A percentile compares a stretch with the other conserved stretches of the same genome.
These are phyloP conservation scores for Chondrosia reniformis DNA, from an alignment of 37 sponge, comb jelly and placozoan species.

Conservation along the genomic window DNA sequence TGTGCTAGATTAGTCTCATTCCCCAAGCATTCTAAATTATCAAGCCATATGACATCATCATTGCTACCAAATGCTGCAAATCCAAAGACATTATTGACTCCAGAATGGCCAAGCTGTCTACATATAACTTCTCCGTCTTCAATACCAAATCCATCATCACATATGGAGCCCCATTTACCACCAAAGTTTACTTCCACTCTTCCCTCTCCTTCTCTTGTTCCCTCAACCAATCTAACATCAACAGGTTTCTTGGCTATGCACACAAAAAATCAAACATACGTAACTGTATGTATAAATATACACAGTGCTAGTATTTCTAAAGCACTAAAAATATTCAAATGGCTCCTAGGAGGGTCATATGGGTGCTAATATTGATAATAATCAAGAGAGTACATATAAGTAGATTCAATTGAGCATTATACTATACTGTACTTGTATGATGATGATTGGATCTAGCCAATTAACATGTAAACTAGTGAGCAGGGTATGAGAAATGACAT, in stretches of 20 bases:
- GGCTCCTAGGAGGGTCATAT: too few relatives aligned
- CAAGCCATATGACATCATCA: constrained; percentile 19
- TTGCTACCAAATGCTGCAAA: neutral
- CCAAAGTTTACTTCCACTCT: constrained; percentile 19
- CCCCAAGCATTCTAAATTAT: constrained; percentile 20
- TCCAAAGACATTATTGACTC: neutral
- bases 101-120: constrained; percentile 22
- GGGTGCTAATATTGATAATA: too few relatives aligned
- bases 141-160: constrained; percentile 27
- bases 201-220: constrained; percentile 2
- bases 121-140: constrained; percentile 23
- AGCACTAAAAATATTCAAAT: too few relatives aligned
- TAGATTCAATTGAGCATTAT: too few relatives aligned
- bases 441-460: too few relatives aligned
- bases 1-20: constrained; percentile 6
- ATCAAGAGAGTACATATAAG: too few relatives aligned
- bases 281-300: too few relatives aligned
- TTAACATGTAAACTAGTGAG: too few relatives aligned
- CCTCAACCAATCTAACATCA: constrained; percentile 6
- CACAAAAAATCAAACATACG: too few relatives aligned
- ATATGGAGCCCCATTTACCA: constrained; percentile 32
- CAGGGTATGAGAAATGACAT: too few relatives aligned
- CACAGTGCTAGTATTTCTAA: too few relatives aligned
- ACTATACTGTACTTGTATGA: too few relatives aligned
- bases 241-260: neutral